phyloP scores from a whole-genome alignment of 2,888 invertebrate genomes.

The Stenodema calcarata region DNA sequence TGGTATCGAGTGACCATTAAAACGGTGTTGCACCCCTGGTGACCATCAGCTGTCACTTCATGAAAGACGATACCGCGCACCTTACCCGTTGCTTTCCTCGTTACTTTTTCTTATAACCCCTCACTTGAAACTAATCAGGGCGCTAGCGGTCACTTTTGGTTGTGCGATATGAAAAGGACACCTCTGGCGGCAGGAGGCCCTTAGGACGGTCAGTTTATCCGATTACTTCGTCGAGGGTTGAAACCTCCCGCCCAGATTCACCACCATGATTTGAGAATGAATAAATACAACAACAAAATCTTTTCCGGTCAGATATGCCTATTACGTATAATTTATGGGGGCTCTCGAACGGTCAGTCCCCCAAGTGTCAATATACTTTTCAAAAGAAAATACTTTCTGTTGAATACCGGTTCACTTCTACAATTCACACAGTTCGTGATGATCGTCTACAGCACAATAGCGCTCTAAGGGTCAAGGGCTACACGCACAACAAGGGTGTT shows the following conservation, averaged over 20 bases:
- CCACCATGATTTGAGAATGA: not conserved
- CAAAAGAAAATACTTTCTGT: not conserved
- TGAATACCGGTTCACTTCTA: not conserved
- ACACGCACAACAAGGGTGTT: too few relatives aligned
- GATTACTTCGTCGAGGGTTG: not conserved
- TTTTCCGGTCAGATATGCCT: not conserved
- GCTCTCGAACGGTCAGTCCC: not conserved
- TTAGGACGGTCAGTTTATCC: not conserved
- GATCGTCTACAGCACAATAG: too few relatives aligned
- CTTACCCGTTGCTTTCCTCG: not conserved
- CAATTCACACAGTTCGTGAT: too few relatives aligned
- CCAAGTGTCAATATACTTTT: not conserved
- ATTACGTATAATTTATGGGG: not conserved
- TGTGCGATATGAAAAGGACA: slow-evolving; percentile 10
- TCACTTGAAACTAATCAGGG: slow-evolving; percentile 42
- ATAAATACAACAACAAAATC: too few relatives aligned
- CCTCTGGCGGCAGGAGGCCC: slow-evolving; percentile 25
- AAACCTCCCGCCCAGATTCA: not conserved
- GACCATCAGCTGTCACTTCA: slow-evolving; percentile 42
- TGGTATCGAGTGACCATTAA: slow-evolving; percentile 50
- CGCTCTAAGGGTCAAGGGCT: too few relatives aligned
- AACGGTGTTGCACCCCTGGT: slow-evolving; percentile 22
- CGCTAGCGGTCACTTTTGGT: slow-evolving; percentile 39
- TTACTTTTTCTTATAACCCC: not conserved
- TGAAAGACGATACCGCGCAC: slow-evolving; percentile 28